Evolutionary conservation across 1,140 invertebrate species (phyloP).

Genomic region (Anoplolepis gracilipes): DNA sequence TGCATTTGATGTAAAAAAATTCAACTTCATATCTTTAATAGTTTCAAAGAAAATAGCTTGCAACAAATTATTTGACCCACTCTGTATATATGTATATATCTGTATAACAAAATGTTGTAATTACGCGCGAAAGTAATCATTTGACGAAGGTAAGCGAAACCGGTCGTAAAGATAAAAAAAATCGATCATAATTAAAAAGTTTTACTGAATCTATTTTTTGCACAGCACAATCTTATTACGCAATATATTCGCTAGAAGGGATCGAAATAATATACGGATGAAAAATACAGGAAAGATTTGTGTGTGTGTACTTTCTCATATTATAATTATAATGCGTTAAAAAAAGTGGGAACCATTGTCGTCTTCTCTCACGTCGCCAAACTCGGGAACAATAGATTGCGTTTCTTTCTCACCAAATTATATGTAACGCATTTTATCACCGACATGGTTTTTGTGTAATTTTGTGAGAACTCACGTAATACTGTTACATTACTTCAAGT

Average conservation of each 20-base stretch:
- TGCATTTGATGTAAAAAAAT: too few species aligned
- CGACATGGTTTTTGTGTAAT: not conserved
- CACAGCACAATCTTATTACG: constrained; percentile 9
- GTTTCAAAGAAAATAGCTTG: too few species aligned
- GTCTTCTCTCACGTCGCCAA: not conserved
- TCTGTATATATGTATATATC: not conserved
- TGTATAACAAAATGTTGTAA: not conserved
- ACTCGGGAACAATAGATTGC: constrained; percentile 19
- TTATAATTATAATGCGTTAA: not conserved
- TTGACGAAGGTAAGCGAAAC: constrained; percentile 17
- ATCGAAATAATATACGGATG: not conserved
- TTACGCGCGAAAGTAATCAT: not conserved
- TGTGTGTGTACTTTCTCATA: constrained; percentile 16
- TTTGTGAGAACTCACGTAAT: constrained; percentile 26
- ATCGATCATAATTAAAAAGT: not conserved
- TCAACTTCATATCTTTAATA: too few species aligned
- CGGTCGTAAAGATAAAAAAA: not conserved
- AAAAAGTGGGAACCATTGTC: not conserved
- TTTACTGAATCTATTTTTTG: not conserved
- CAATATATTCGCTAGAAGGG: not conserved
- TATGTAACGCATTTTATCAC: not conserved
- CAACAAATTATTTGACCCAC: too few species aligned
- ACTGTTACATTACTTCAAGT: not conserved
- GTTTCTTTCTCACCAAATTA: constrained; percentile 36
- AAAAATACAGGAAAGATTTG: not conserved